phyloP scores from a whole-genome alignment of 2,888 invertebrate species.

The Nipponacmea schrenckii region DNA sequence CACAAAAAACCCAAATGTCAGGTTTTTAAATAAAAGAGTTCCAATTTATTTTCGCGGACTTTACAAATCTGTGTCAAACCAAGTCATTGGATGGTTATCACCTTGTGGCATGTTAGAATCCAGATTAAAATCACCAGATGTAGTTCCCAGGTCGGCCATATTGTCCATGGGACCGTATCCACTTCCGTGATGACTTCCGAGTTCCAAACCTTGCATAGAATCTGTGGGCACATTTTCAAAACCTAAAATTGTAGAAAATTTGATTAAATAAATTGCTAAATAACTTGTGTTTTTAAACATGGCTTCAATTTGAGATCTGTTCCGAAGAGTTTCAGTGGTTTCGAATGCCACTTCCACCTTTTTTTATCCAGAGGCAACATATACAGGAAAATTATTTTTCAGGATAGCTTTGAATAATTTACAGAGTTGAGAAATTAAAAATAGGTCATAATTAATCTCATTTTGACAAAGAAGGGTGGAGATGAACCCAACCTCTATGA shows the following conservation, averaged over 20 bases:
- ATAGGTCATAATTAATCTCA: too few species aligned
- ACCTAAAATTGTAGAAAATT: constrained; percentile 73
- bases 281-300: too few species aligned
- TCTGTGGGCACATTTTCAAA: constrained; percentile 98
- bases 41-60: not conserved
- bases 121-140: constrained; percentile 77
- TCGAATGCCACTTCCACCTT: too few species aligned
- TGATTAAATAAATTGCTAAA: not conserved
- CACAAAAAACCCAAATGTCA: too few species aligned
- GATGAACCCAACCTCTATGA: not conserved
- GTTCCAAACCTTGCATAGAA: constrained; percentile 93
- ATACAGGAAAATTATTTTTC: too few species aligned
- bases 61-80: constrained; percentile 96
- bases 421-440: too few species aligned
- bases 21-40: too few species aligned
- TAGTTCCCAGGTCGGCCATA: constrained; percentile 56
- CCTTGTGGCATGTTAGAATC: constrained; percentile 74
- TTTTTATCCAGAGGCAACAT: too few species aligned
- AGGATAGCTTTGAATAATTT: too few species aligned
- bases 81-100: constrained; percentile 83
- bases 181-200: constrained; percentile 76
- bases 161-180: constrained; percentile 84
- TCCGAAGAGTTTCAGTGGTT: too few species aligned
- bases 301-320: too few species aligned
- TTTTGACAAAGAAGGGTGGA: too few species aligned